A percentile compares a stretch with the other conserved stretches of the same genome.
These are phyloP conservation scores for Archips xylosteana DNA, from an alignment of 2,888 invertebrate genomes.

Conservation along the genomic window DNA sequence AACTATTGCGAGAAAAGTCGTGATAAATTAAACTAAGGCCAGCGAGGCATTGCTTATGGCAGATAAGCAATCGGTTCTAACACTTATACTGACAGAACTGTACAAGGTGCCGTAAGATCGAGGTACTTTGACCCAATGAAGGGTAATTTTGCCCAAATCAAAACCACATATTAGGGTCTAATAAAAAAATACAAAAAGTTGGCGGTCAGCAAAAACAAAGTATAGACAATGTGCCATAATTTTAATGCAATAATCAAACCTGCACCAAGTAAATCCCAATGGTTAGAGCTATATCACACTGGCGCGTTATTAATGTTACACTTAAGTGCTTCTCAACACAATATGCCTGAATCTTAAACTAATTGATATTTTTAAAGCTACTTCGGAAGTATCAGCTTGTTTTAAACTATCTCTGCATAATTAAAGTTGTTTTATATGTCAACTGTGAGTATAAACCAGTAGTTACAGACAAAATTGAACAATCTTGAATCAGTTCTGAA, in stretches of 20 bases:
- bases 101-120: no score
- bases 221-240: no score
- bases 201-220: no score
- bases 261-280: no score
- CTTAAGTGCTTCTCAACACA: neutral
- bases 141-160: no score
- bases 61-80: slow-evolving; percentile 29
- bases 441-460: neutral
- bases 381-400: neutral
- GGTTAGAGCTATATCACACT: no score
- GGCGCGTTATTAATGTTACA: neutral
- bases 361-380: neutral
- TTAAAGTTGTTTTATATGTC: neutral
- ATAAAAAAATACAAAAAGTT: no score
- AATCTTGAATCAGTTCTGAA: neutral
- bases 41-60: slow-evolving; percentile 27
- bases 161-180: no score
- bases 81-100: neutral
- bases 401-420: neutral
- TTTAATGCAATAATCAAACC: no score
- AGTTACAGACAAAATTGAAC: neutral
- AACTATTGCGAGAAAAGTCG: slow-evolving; percentile 59
- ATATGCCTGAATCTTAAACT: neutral
- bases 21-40: slow-evolving; percentile 61
- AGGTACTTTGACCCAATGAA: no score